phyloP scores from a whole-genome alignment of 64 coral and sea anemone genomes.

The Montipora capricornis region DNA sequence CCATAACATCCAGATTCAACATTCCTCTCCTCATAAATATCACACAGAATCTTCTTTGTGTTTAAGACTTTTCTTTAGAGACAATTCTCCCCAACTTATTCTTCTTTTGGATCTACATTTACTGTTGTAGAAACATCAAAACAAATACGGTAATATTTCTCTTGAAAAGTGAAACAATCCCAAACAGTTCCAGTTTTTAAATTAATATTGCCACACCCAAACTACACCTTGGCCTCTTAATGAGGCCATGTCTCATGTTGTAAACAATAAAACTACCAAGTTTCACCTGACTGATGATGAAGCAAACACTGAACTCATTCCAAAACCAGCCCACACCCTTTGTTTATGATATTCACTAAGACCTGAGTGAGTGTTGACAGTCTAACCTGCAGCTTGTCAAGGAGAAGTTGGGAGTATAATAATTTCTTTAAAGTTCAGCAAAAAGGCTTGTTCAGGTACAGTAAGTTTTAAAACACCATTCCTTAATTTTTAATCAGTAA shows the following conservation, averaged over 20 bases:
- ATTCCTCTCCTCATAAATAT: background rate
- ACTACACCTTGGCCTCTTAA: conserved; percentile 1
- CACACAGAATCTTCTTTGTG: background rate
- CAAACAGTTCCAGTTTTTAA: background rate
- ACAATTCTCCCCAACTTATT: background rate
- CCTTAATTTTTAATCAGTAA: background rate
- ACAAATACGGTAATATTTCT: no score
- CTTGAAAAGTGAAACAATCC: background rate
- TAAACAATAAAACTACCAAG: conserved; percentile 21
- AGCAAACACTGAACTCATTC: background rate
- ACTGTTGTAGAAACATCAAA: no score
- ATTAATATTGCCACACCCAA: conserved; percentile 13
- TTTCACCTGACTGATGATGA: conserved; percentile 6
- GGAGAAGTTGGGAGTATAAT: background rate
- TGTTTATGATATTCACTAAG: background rate
- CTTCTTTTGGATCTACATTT: background rate
- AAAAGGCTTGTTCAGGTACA: background rate
- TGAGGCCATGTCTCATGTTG: conserved; percentile 17
- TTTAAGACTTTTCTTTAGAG: background rate
- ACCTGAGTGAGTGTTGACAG: background rate
- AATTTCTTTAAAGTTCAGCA: background rate
- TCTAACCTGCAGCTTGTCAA: background rate
- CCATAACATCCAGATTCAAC: background rate
- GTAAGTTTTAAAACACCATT: conserved; percentile 1
- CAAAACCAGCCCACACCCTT: conserved; percentile 5